Evolutionary conservation across 92 coral and sea anemone genomes (phyloP).

Genomic region (Epizoanthus fatuus): DNA sequence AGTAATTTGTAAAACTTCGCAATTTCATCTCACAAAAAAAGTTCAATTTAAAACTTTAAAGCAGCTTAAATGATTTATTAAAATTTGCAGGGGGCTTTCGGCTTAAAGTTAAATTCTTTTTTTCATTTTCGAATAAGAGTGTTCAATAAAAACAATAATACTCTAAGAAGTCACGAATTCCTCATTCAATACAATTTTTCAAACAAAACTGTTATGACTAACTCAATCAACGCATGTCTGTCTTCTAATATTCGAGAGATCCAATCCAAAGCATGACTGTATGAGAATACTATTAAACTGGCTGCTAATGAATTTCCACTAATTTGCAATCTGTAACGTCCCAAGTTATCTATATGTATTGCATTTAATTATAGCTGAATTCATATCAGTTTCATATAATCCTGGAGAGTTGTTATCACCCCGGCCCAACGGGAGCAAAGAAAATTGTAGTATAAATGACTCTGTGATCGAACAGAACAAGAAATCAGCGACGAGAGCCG

Average conservation of each 20-base stretch:
- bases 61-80: constrained; percentile 26
- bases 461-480: constrained; percentile 26
- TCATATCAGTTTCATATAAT: neutral
- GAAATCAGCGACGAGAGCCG: neutral
- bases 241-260: neutral
- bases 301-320: constrained; percentile 32
- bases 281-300: constrained; percentile 8
- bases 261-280: neutral
- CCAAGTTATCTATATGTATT: constrained; percentile 1
- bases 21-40: constrained; percentile 27
- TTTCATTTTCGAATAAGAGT: neutral
- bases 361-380: neutral
- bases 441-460: constrained; percentile 13
- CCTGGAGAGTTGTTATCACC: constrained; percentile 7
- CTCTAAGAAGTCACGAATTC: neutral
- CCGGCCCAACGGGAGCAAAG: constrained; percentile 14
- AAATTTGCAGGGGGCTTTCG: constrained; percentile 23
- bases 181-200: neutral
- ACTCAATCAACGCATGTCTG: neutral
- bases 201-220: neutral
- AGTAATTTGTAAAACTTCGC: neutral
- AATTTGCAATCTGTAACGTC: constrained; percentile 25
- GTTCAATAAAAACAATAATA: neutral
- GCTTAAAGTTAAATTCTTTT: neutral
- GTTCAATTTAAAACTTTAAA: constrained; percentile 31